Evolutionary conservation across 1,140 invertebrate genomes (phyloP), one percentile per base, ranked within the genome.

Genomic region (Zelostemma sp.): DNA sequence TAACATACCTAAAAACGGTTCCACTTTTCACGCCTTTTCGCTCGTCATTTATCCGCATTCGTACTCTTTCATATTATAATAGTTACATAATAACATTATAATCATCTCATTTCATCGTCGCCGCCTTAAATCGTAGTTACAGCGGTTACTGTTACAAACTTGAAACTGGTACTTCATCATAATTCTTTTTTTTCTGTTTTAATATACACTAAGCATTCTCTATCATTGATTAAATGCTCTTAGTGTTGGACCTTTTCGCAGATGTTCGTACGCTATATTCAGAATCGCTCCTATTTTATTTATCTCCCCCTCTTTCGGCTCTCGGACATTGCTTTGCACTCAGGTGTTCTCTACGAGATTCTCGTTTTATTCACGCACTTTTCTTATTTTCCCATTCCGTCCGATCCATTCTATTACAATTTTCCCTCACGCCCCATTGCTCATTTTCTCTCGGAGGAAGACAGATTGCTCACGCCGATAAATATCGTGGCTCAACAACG

Each of bases 141-240:
- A 72, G 63, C 69, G n/a, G 62, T 75, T 74, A 67, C 68, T 65
- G 58, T 72, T 73, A 70, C 65, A 74, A 73, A 73, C 70, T 68
- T 76, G 61, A 73, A 75, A 76, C 72, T 67, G 57, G 55, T 76
- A 74, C 72, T 71, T 60, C 60, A 68, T 71, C 71, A 55, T 63
- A 60, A 45, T 54, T 67, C 47, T 40, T 68, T 8, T 49, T 48
- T 64, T 67, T 68, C 75, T 63, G 72, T 25, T 69, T 79, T 65
- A 76, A 75, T 76, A 75, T 73, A 63, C 74, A 68, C 78, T 77
- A 76, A 78, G 75, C 78, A 75, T 75, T 74, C 47, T 74, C 76
- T 80, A 79, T 68, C 75, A 74, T 81, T 82, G 79, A 82, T 82
- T 81, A 82, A 81, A 82, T 81, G 78, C 79, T 82, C 79, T 75